phyloP scores from a whole-genome alignment of 1,140 invertebrate species.

The Palaemon carinicauda region DNA sequence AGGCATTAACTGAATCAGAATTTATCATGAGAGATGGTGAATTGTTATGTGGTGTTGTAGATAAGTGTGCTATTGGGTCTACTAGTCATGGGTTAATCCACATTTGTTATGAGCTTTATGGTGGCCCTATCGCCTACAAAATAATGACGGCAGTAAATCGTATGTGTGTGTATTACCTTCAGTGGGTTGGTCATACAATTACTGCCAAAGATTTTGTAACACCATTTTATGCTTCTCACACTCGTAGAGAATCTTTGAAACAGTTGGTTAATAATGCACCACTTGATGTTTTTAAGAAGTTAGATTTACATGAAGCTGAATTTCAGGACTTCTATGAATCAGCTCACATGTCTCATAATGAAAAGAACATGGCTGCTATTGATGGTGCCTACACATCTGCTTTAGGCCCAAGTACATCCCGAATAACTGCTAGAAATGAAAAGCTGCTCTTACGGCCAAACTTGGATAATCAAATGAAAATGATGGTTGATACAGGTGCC shows the following conservation, averaged over 20 bases:
- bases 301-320: conserved; percentile 67
- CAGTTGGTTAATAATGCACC: conserved; percentile 74
- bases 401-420: conserved; percentile 86
- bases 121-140: conserved; percentile 80
- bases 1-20: conserved; percentile 85
- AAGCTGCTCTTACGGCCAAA: conserved; percentile 82
- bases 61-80: conserved; percentile 96
- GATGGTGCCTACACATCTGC: conserved; percentile 87
- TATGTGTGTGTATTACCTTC: conserved; percentile 90
- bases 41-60: conserved; percentile 90
- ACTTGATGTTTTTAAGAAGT: conserved; percentile 76
- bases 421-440: conserved; percentile 72
- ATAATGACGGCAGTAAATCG: conserved; percentile 90
- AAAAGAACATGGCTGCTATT: conserved; percentile 79
- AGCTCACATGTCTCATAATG: conserved; percentile 69
- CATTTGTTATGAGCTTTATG: conserved; percentile 92
- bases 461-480: conserved; percentile 93
- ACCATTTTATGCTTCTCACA: conserved; percentile 74
- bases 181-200: conserved; percentile 91
- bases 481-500: conserved; percentile 98
- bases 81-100: conserved; percentile 93
- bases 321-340: conserved; percentile 76
- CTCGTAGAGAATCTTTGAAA: conserved; percentile 77
- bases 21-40: conserved; percentile 91
- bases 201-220: conserved; percentile 95